Conservation (phyloP, 92 coral and sea anemone species). For the Paragorgia papillata region DNA sequence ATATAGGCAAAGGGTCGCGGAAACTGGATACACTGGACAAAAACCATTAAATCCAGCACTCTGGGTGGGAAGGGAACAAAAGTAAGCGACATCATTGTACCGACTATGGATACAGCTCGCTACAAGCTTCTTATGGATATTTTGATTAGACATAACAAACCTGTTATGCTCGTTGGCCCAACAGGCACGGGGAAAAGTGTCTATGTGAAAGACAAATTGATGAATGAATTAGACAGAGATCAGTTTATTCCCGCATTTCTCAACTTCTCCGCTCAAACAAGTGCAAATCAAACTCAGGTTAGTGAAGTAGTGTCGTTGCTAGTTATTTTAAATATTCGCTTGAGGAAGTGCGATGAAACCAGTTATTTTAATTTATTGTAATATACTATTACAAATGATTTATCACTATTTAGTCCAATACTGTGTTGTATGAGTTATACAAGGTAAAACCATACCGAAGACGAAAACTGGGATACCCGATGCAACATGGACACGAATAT, state of each 20-base stretch:
- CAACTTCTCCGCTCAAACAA: slow-evolving; percentile 99
- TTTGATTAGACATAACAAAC: slow-evolving; percentile 87
- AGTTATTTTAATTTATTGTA: too few species aligned
- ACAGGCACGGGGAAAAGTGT: slow-evolving; percentile 99
- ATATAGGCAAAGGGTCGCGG: slow-evolving; percentile 95
- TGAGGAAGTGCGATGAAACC: too few species aligned
- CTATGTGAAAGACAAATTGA: slow-evolving; percentile 94
- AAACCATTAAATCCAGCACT: slow-evolving; percentile 81
- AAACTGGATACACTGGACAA: slow-evolving; percentile 93
- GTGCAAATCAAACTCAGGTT: slow-evolving; percentile 97
- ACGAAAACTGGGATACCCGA: too few species aligned
- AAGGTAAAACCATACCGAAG: too few species aligned
- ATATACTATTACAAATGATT: too few species aligned
- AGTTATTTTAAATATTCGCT: too few species aligned
- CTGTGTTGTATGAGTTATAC: too few species aligned
- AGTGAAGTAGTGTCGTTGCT: background rate
- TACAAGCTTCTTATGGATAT: slow-evolving; percentile 91
- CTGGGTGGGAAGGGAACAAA: slow-evolving; percentile 88
- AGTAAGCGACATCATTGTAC: slow-evolving; percentile 92
- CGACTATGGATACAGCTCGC: slow-evolving; percentile 99
- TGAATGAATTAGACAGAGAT: slow-evolving; percentile 91
- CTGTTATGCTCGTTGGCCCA: slow-evolving; percentile 95
- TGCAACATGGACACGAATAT: too few species aligned
- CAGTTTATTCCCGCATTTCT: slow-evolving; percentile 87
- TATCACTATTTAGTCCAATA: too few species aligned